Conservation (phyloP, 2,797 vertebrate species). For the Mormyrus hasselquistii region DNA sequence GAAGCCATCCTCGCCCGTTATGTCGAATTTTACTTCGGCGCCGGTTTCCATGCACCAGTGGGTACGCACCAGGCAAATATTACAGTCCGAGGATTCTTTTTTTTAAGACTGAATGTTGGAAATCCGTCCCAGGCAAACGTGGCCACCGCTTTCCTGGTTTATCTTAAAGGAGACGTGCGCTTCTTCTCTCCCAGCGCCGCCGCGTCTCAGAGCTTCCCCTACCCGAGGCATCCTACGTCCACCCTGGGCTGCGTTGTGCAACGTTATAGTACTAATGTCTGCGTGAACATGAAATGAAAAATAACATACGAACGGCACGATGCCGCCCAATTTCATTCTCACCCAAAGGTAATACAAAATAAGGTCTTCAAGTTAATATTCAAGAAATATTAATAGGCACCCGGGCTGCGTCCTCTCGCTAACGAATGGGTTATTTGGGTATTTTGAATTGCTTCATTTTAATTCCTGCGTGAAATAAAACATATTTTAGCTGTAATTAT, state of each 20-base stretch:
- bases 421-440: neutral
- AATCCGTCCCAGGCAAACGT: constrained; percentile 28
- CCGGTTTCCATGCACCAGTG: constrained; percentile 18
- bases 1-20: constrained; percentile 26
- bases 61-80: neutral
- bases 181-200: neutral
- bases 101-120: constrained; percentile 12
- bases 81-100: constrained; percentile 17
- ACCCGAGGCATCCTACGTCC: neutral
- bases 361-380: neutral
- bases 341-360: neutral
- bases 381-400: neutral
- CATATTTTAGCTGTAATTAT: neutral
- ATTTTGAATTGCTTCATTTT: neutral
- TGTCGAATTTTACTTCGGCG: neutral
- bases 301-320: neutral
- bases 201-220: neutral
- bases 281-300: neutral
- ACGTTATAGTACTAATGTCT: neutral
- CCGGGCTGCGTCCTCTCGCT: neutral
- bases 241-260: neutral
- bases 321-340: neutral
- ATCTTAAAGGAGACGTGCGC: constrained; percentile 30
- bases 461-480: neutral
- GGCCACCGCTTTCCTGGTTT: constrained; percentile 28